Evolutionary conservation across 2,888 invertebrate genomes (phyloP).

Genomic region (Oligia fasciuncula): DNA sequence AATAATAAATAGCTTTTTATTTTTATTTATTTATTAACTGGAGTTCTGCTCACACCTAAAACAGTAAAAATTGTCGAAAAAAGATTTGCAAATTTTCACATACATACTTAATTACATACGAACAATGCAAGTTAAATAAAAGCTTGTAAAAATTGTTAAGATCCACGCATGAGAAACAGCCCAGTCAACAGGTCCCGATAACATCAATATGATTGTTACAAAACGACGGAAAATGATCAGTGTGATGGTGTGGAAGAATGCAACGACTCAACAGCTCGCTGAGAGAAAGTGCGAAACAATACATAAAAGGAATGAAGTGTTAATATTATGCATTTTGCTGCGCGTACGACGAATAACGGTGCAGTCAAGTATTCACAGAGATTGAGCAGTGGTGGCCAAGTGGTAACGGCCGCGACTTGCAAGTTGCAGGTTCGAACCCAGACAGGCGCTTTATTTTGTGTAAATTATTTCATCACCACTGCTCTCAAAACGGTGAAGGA

Average conservation of each 20-base stretch:
- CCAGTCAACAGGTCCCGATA: constrained; percentile 22
- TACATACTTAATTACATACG: too few species aligned
- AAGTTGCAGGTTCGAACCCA: not conserved
- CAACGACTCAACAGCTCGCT: constrained; percentile 39
- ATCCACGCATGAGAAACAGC: constrained; percentile 20
- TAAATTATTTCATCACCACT: not conserved
- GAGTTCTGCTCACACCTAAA: not conserved
- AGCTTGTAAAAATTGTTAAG: not conserved
- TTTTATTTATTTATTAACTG: not conserved
- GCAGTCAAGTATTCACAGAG: not conserved
- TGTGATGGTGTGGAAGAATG: constrained; percentile 36
- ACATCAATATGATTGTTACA: constrained; percentile 51
- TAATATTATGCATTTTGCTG: constrained; percentile 37
- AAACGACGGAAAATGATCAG: constrained; percentile 36
- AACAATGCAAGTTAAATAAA: too few species aligned
- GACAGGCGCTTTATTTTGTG: not conserved
- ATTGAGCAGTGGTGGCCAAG: not conserved
- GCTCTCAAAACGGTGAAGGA: not conserved
- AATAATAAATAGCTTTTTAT: too few species aligned
- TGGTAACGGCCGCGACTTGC: too few species aligned
- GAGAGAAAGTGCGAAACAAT: constrained; percentile 67
- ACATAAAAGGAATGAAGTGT: constrained; percentile 36
- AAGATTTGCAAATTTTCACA: too few species aligned
- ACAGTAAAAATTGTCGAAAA: not conserved
- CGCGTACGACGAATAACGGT: constrained; percentile 13